A percentile compares a stretch with the other conserved stretches of the same genome.
Conservation (phyloP, 2,888 invertebrate species). For the Ectobius pallidus region DNA sequence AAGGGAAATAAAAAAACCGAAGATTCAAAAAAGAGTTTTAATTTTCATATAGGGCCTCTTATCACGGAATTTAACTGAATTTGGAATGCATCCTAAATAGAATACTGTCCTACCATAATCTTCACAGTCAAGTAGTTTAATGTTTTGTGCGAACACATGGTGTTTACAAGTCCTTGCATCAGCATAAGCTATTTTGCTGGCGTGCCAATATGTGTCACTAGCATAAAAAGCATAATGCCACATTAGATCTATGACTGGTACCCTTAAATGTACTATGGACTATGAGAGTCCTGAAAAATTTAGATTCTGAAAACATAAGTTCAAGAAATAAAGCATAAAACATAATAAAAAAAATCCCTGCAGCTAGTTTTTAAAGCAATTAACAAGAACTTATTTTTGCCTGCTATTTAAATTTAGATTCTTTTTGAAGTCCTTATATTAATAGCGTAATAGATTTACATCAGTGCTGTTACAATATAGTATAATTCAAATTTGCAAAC, state of each 20-base stretch:
- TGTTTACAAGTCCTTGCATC: too few relatives aligned
- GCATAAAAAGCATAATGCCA: constrained; percentile 4
- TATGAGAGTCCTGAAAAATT: background rate
- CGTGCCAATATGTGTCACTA: too few relatives aligned
- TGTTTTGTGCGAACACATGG: too few relatives aligned
- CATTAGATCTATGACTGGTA: constrained; percentile 14
- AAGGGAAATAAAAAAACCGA: too few relatives aligned
- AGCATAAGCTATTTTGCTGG: too few relatives aligned
- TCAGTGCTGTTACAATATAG: background rate
- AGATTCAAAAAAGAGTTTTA: background rate
- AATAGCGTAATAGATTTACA: background rate
- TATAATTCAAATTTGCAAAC: background rate
- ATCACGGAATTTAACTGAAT: background rate
- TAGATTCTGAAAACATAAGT: background rate
- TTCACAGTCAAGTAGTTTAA: too few relatives aligned
- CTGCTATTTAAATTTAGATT: background rate
- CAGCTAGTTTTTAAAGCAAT: background rate
- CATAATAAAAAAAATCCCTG: background rate
- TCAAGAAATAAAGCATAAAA: background rate
- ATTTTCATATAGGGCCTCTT: background rate
- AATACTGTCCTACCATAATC: too few relatives aligned
- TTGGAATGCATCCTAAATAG: background rate
- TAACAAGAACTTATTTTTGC: background rate
- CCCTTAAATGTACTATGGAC: constrained; percentile 1
- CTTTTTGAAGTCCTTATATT: too few relatives aligned